These are phyloP conservation scores for Hetaerina americana DNA, from an alignment of 1,140 invertebrate genomes.

Conservation along the genomic window DNA sequence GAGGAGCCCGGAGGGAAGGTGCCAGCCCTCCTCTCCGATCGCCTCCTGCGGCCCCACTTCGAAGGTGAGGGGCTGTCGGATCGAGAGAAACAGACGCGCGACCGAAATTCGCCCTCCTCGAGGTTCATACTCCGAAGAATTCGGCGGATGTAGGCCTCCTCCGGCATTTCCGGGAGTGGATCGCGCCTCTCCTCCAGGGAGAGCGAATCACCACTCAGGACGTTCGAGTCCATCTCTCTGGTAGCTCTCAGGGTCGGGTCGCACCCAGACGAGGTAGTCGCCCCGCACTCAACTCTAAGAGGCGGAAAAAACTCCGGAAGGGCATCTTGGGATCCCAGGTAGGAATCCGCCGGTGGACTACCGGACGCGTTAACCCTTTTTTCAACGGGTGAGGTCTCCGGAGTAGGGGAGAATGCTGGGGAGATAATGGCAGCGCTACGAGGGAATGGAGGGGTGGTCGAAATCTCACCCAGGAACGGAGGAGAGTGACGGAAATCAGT, in stretches of 20 bases:
- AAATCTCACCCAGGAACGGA: not conserved
- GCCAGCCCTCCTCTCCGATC: not conserved
- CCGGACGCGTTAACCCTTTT: no score
- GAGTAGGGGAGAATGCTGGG: no score
- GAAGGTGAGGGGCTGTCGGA: not conserved
- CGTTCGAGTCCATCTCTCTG: no score
- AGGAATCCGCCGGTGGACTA: no score
- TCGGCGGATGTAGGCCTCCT: not conserved
- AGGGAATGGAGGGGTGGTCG: not conserved
- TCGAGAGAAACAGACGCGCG: not conserved
- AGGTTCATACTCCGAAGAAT: not conserved
- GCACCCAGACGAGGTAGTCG: no score
- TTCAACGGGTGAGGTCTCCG: no score
- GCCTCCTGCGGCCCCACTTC: no score
- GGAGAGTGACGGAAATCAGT: not conserved
- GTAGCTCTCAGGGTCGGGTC: no score
- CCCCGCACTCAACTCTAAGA: no score
- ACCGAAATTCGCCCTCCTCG: not conserved
- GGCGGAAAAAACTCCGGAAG: no score
- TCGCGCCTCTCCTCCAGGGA: not conserved
- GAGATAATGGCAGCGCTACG: not conserved
- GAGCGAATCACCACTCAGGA: not conserved
- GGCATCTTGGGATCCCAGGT: no score
- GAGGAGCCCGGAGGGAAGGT: not conserved
- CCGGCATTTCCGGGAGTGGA: not conserved